These are phyloP conservation scores for Bombus balteatus DNA, from an alignment of 1,140 invertebrate genomes.

Conservation along the genomic window DNA sequence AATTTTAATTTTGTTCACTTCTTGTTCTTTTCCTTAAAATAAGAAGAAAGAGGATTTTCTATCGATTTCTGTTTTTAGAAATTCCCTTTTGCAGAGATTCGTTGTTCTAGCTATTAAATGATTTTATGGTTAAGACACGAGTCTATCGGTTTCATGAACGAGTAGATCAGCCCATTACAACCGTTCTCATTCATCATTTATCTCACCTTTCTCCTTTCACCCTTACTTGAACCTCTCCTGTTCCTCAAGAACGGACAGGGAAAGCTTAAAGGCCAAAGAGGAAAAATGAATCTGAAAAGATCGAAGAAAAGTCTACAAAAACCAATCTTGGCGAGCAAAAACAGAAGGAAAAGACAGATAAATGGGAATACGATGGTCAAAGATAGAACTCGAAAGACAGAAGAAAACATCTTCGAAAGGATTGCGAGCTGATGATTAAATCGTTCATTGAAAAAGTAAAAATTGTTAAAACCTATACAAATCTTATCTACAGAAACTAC, in stretches of 20 bases:
- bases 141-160: too few relatives aligned
- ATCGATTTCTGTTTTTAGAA: not conserved
- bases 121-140: not conserved
- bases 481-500: too few relatives aligned
- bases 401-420: not conserved
- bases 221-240: not conserved
- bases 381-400: not conserved
- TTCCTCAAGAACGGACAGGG: not conserved
- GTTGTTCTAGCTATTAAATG: not conserved
- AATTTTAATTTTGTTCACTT: not conserved
- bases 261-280: not conserved
- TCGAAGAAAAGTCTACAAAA: not conserved
- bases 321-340: not conserved
- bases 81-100: not conserved
- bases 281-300: not conserved
- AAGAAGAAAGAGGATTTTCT: not conserved
- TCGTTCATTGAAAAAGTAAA: not conserved
- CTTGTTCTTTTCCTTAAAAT: not conserved
- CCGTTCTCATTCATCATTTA: not conserved
- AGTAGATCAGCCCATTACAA: not conserved
- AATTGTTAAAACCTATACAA: not conserved
- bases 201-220: not conserved
- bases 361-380: not conserved
- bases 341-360: not conserved
- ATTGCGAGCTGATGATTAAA: not conserved